These are phyloP conservation scores for Drosophila rufa DNA, from an alignment of 1,140 invertebrate species.

Conservation along the genomic window DNA sequence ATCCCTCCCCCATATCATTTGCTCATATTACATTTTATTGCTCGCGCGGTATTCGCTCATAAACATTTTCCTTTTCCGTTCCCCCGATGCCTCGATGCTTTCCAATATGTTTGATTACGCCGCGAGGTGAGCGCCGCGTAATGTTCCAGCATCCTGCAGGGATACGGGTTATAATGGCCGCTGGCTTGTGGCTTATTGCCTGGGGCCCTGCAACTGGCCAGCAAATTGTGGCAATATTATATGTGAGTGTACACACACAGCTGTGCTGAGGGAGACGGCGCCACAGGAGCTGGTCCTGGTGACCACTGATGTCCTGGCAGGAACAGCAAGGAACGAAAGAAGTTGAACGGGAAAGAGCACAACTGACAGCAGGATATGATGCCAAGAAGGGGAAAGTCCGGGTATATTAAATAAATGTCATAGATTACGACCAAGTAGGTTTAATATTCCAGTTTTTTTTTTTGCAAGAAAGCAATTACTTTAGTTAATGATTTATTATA, in stretches of 20 bases:
- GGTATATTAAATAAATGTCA: too few species aligned
- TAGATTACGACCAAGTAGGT: too few species aligned
- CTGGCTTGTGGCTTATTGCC: constrained; percentile 36
- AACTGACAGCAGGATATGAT: constrained; percentile 10
- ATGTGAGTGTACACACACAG: neutral
- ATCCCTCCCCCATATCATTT: constrained; percentile 6
- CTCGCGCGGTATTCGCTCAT: constrained; percentile 57
- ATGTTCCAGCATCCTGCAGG: constrained; percentile 27
- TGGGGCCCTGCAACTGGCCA: constrained; percentile 18
- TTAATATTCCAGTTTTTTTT: too few species aligned
- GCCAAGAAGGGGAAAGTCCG: too few species aligned
- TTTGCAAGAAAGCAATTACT: too few species aligned
- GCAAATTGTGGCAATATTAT: constrained; percentile 36
- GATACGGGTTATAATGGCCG: constrained; percentile 11
- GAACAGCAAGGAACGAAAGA: constrained; percentile 5
- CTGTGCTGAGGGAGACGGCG: constrained; percentile 7
- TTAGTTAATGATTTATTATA: neutral
- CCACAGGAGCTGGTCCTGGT: neutral
- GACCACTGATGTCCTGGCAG: constrained; percentile 9
- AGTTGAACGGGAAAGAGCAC: constrained; percentile 22
- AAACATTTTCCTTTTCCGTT: constrained; percentile 29
- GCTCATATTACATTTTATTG: constrained; percentile 76
- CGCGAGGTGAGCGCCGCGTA: constrained; percentile 31
- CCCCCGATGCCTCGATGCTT: neutral
- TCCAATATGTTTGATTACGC: constrained; percentile 63